phyloP scores from a whole-genome alignment of 2,797 vertebrate species.

The Menidia menidia region DNA sequence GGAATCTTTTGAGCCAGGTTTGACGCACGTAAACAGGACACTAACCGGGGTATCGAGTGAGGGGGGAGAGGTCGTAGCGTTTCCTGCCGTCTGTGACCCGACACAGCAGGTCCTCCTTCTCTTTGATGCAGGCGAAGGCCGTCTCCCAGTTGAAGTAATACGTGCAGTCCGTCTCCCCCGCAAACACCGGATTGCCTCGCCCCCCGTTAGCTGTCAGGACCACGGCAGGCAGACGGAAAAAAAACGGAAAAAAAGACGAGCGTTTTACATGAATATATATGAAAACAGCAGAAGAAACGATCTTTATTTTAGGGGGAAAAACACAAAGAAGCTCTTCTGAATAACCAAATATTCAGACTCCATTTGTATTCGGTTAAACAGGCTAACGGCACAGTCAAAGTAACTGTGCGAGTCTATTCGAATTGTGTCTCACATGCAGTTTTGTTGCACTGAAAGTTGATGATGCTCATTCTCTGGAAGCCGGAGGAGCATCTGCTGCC shows the following conservation, averaged over 20 bases:
- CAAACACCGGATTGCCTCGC: constrained; percentile 87
- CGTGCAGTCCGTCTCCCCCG: constrained; percentile 92
- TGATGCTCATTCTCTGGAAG: constrained; percentile 96
- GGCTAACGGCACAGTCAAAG: neutral
- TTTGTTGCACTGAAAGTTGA: constrained; percentile 93
- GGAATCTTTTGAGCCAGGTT: too few relatives aligned
- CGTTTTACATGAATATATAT: too few relatives aligned
- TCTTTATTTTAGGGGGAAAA: neutral
- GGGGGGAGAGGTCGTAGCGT: constrained; percentile 89
- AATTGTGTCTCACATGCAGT: constrained; percentile 83
- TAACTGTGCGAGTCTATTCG: neutral
- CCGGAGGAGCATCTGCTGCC: constrained; percentile 89
- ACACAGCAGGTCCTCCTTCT: constrained; percentile 91
- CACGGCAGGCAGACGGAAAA: neutral
- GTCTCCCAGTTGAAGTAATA: constrained; percentile 97
- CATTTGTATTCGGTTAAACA: too few relatives aligned
- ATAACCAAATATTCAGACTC: too few relatives aligned
- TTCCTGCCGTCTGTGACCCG: constrained; percentile 83
- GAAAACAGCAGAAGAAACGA: neutral
- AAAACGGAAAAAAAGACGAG: too few relatives aligned
- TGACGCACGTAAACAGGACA: neutral
- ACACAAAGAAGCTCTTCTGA: neutral
- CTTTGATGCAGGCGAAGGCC: constrained; percentile 88
- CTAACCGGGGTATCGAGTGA: constrained; percentile 89
- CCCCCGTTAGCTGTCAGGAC: constrained; percentile 79